Conservation (phyloP, 2,113 vertebrate species). For the Lonchura striata region DNA sequence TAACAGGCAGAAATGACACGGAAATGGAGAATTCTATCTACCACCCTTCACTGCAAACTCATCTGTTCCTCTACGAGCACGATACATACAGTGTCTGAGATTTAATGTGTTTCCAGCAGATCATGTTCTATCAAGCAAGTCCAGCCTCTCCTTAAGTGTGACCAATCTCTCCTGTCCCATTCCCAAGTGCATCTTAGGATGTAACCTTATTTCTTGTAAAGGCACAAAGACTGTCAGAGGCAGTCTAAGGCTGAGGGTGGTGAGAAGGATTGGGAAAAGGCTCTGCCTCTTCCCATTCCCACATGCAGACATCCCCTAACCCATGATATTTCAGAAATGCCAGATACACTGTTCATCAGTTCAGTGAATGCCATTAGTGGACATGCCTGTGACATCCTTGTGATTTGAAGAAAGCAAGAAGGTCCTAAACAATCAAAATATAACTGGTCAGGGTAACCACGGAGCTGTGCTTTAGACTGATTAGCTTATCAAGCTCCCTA, state of each 20-base stretch:
- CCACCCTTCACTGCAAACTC: neutral
- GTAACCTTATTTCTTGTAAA: neutral
- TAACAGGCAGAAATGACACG: neutral
- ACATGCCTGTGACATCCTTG: neutral
- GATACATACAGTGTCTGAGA: neutral
- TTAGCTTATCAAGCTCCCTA: neutral
- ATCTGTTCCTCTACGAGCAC: neutral
- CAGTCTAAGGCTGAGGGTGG: neutral
- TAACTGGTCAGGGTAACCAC: neutral
- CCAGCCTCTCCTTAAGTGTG: neutral
- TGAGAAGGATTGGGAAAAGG: neutral
- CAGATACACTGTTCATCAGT: neutral
- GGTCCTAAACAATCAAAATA: neutral
- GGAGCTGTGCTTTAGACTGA: neutral
- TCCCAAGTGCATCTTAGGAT: neutral
- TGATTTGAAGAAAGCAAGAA: neutral
- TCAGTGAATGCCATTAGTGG: neutral
- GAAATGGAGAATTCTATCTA: neutral
- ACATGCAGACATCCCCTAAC: neutral
- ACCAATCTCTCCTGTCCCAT: neutral
- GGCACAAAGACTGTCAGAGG: neutral
- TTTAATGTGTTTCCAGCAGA: neutral
- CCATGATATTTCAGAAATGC: neutral
- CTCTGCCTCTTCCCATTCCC: neutral
- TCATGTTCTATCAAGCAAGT: neutral